Evolutionary conservation across 2,888 invertebrate species (phyloP).

Genomic region (Drosophila atripex): DNA sequence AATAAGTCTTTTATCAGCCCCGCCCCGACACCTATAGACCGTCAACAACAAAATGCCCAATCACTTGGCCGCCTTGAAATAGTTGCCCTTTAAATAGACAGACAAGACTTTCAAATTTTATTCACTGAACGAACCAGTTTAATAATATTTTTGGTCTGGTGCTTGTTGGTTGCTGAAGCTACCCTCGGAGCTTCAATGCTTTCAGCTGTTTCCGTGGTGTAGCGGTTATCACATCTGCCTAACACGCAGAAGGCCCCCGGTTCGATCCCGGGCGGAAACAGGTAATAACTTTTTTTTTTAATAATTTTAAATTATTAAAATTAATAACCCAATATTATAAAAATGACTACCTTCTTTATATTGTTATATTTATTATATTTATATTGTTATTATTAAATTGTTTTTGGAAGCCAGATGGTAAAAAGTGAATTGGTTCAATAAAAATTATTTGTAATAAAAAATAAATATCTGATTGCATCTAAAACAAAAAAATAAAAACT

Average conservation of each 20-base stretch:
- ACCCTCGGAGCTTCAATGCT: background rate
- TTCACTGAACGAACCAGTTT: slow-evolving; percentile 30
- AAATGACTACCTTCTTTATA: too few relatives aligned
- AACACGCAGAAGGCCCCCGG: slow-evolving; percentile 85
- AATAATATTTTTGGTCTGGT: background rate
- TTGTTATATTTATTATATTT: too few relatives aligned
- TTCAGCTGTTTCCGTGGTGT: slow-evolving; percentile 83
- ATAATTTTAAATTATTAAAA: too few relatives aligned
- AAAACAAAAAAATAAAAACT: too few relatives aligned
- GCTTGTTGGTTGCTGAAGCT: slow-evolving; percentile 7
- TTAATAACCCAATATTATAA: too few relatives aligned
- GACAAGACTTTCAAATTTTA: slow-evolving; percentile 27
- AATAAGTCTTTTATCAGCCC: slow-evolving; percentile 55
- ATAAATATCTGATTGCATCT: too few relatives aligned
- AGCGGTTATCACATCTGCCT: slow-evolving; percentile 85
- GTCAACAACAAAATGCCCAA: slow-evolving; percentile 37
- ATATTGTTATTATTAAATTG: background rate
- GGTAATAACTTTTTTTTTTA: background rate
- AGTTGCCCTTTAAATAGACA: slow-evolving; percentile 49
- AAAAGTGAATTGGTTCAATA: too few relatives aligned
- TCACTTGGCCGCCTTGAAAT: slow-evolving; percentile 40
- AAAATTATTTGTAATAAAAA: too few relatives aligned
- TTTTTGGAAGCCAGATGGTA: too few relatives aligned
- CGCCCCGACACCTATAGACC: slow-evolving; percentile 31
- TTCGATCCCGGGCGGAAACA: slow-evolving; percentile 84